A percentile compares a stretch with the other conserved stretches of the same genome.
Conservation (phyloP, 2,113 vertebrate species). For the Barnardius zonarius region DNA sequence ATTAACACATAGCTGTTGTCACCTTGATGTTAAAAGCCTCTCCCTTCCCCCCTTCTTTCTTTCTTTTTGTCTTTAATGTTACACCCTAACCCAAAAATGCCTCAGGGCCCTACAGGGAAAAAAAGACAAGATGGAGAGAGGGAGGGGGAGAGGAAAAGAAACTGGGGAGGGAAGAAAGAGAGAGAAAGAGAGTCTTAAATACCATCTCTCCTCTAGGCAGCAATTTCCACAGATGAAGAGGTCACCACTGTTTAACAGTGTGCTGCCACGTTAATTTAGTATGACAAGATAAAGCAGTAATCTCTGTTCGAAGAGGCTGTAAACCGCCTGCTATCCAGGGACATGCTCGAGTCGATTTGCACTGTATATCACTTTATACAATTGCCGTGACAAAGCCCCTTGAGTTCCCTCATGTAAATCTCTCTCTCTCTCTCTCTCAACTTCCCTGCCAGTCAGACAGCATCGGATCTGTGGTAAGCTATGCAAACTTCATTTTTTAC, state of each 20-base stretch:
- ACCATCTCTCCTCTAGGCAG: constrained; percentile 74
- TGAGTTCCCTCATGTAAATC: constrained; percentile 82
- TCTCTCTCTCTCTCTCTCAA: constrained; percentile 72
- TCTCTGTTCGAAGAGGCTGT: constrained; percentile 80
- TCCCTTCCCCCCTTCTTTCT: constrained; percentile 56
- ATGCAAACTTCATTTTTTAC: constrained; percentile 71
- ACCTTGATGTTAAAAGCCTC: constrained; percentile 78
- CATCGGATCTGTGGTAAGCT: constrained; percentile 70
- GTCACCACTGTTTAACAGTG: constrained; percentile 86
- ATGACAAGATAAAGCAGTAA: constrained; percentile 99
- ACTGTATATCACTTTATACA: constrained; percentile 88
- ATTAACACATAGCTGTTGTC: constrained; percentile 80
- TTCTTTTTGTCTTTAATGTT: constrained; percentile 59
- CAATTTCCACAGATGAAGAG: constrained; percentile 89
- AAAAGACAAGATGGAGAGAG: background rate
- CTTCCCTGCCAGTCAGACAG: constrained; percentile 76
- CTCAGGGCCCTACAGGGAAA: background rate
- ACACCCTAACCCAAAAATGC: constrained; percentile 59
- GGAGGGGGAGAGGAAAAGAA: background rate
- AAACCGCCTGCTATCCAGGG: constrained; percentile 80
- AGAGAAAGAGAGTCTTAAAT: constrained; percentile 63
- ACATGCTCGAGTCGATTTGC: constrained; percentile 82
- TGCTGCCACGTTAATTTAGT: constrained; percentile 88
- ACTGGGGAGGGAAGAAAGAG: background rate
- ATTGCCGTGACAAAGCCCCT: constrained; percentile 86